Conservation (phyloP, 2,888 invertebrate genomes). For the Rhamnusium bicolor region DNA sequence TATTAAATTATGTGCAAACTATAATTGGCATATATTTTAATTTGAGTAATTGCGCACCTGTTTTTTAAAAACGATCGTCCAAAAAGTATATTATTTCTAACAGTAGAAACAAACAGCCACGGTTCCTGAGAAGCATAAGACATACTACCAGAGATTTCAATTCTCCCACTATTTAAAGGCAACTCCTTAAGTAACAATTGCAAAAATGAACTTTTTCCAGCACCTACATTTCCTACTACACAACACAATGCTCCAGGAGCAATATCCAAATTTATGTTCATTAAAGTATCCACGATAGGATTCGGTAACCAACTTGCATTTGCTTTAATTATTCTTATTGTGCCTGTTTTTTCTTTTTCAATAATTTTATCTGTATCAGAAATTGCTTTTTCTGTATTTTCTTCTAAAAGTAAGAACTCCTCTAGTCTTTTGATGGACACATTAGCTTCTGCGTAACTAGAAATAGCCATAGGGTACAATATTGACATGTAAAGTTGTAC, state of each 20-base stretch:
- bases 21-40: not conserved
- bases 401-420: slow-evolving; percentile 58
- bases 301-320: slow-evolving; percentile 63
- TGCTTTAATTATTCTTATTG: slow-evolving; percentile 52
- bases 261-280: slow-evolving; percentile 71
- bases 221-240: slow-evolving; percentile 78
- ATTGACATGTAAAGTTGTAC: slow-evolving; percentile 71
- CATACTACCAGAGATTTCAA: slow-evolving; percentile 77
- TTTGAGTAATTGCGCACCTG: slow-evolving; percentile 64
- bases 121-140: slow-evolving; percentile 87
- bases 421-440: slow-evolving; percentile 61
- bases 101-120: slow-evolving; percentile 83
- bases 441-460: slow-evolving; percentile 60
- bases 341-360: slow-evolving; percentile 58
- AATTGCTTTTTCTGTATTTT: slow-evolving; percentile 44
- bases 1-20: too few relatives aligned
- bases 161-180: slow-evolving; percentile 75
- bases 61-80: slow-evolving; percentile 77
- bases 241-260: slow-evolving; percentile 69
- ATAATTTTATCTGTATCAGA: slow-evolving; percentile 41
- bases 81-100: slow-evolving; percentile 87
- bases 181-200: slow-evolving; percentile 84
- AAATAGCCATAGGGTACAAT: slow-evolving; percentile 58
- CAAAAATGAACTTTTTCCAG: slow-evolving; percentile 81
- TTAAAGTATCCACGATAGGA: slow-evolving; percentile 67